These are phyloP conservation scores for Rhogogaster chlorosoma DNA, from an alignment of 2,888 invertebrate species.

Conservation along the genomic window DNA sequence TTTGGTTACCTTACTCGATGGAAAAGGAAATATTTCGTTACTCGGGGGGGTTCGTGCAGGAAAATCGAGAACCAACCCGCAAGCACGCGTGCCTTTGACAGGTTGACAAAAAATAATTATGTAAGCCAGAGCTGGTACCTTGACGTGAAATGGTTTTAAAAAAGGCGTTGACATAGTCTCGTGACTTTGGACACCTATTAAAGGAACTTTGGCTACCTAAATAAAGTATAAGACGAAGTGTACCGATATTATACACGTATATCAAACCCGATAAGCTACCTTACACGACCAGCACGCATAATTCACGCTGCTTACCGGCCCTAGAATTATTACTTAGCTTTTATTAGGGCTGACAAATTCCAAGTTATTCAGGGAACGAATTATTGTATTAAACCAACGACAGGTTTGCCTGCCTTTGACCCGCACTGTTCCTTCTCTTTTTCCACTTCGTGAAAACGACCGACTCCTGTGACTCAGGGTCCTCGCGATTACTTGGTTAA, in stretches of 20 bases:
- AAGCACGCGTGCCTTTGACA: not conserved
- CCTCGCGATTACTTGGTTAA: not conserved
- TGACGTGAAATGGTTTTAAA: not conserved
- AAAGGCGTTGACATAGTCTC: conserved; percentile 26
- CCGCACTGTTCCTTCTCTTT: not conserved
- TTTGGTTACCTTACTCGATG: not conserved
- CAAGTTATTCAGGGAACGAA: not conserved
- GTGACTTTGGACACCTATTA: conserved; percentile 15
- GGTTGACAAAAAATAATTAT: not conserved
- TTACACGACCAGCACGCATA: not conserved
- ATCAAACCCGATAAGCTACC: conserved; percentile 6
- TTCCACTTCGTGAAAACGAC: not conserved
- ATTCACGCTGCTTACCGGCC: conserved; percentile 5
- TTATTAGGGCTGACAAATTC: not conserved
- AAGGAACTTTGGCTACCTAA: not conserved
- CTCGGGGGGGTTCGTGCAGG: not conserved
- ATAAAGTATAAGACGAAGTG: conserved; percentile 1
- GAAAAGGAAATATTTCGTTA: not conserved
- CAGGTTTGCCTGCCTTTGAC: not conserved
- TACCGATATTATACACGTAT: not conserved
- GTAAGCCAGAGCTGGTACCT: not conserved
- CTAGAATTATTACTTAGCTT: not conserved
- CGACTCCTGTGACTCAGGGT: conserved; percentile 4
- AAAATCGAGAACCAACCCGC: not conserved
- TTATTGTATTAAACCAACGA: not conserved